Evolutionary conservation across 2,888 invertebrate genomes (phyloP).

Genomic region (Limnephilus lunatus): DNA sequence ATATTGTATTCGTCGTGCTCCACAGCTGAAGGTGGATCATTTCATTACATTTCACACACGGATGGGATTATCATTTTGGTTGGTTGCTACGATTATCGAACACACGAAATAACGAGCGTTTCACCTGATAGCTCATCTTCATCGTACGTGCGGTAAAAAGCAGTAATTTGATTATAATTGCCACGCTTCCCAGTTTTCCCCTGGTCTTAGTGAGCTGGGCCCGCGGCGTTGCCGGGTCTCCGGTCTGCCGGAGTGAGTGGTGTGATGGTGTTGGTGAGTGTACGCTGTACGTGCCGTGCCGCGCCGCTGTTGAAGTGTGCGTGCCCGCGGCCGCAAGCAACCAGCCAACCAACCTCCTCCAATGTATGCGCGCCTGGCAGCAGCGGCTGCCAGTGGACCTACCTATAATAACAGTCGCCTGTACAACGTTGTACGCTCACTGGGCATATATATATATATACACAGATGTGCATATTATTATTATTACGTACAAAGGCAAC

Average conservation of each 20-base stretch:
- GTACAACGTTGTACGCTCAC: background rate
- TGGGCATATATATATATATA: background rate
- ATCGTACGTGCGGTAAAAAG: conserved; percentile 36
- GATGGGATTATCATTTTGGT: conserved; percentile 14
- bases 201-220: background rate
- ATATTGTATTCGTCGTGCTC: background rate
- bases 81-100: conserved; percentile 10
- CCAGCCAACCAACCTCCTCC: background rate
- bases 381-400: background rate
- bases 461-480: conserved; percentile 3
- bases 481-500: background rate
- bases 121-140: conserved; percentile 17
- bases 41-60: background rate
- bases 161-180: conserved; percentile 35
- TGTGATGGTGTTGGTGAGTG: conserved; percentile 17
- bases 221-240: conserved; percentile 51
- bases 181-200: background rate
- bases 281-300: conserved; percentile 51
- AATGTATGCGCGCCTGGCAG: conserved; percentile 11
- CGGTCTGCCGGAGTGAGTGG: background rate
- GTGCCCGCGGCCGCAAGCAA: conserved; percentile 31
- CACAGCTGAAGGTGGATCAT: background rate
- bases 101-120: conserved; percentile 13
- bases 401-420: background rate
- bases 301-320: conserved; percentile 47